Base-by-base conservation (phyloP, 2,888 invertebrate species). In the Alcis repandata region DNA sequence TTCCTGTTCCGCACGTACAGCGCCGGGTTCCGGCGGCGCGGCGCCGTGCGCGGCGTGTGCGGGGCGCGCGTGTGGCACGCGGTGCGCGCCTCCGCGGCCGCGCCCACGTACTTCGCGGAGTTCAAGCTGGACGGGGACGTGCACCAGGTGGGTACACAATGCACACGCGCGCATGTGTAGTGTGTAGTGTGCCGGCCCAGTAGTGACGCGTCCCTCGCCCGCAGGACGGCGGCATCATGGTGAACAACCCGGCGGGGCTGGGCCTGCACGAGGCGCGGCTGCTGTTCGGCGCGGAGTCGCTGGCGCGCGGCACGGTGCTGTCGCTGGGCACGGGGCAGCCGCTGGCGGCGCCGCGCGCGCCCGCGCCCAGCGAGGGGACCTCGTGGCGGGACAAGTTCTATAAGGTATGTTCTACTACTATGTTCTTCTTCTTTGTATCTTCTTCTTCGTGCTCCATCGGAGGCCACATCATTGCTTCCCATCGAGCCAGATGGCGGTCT, bases 101-200 rank as follows among this genome's bases (percentile, higher is more conserved):
- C 98, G 6, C 98, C 98, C 2, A 97, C 97, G 0, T 98, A 98
- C 92, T 98, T 98, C 91, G 96, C 96, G 80, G 98, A 98, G 88
- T 97, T 96, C 81, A 94, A 94, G 71, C 90, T 96, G 19, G 95
- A 95, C 61, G 95, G 96, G 10, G 94, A 94, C 75, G 86, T 97
- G 73, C 96, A 96, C 79, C 96, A 96, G 92, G 95, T 95, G 9
- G 10, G 53, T 54, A n/a, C n/a, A n/a, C n/a, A n/a, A n/a, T n/a
- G n/a, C n/a, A n/a, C n/a, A n/a, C n/a, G 2, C 7, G 38, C 4
- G 33, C 9, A 10, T 33, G 33, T 10, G 33, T 10, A 10, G 33
- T 4, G 17, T n/a, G n/a, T 15, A 7, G n/a, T 9, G 6, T 32
- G 13, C 20, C 20, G 1, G 1, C 13, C 22, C 1, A 20, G 13